Base-by-base conservation (phyloP, 2,797 vertebrate species). In the Acropternis orthonyx region DNA sequence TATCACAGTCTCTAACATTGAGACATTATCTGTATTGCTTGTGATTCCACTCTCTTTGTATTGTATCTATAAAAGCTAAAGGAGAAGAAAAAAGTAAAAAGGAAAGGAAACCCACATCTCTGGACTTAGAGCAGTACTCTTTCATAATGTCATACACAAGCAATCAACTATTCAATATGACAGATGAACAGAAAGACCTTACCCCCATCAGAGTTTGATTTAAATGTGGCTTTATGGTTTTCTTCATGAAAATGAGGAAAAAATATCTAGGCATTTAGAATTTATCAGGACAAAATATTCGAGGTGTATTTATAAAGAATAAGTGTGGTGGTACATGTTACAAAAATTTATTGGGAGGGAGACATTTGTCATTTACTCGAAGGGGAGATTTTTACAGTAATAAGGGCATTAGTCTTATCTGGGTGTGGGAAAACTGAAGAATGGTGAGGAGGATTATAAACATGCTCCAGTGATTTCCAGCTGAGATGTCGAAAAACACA, bases 81-180 rank as follows among this genome's bases (percentile, higher is more conserved):
- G 12, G 3, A 73, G 12, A 85, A 34, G 24, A 43, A 61, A 89
- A 84, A 59, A 7, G 1, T 2, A 52, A 61, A 74, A 71, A 41
- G 3, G 9, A 67, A 75, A 78, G 9, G 20, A 93, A 83, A 9
- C 2, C 4, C 12, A 34, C 21, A 28, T 46, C 30, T 73, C n/a
- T 2, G 1, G 20, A 44, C 12, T 34, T 30, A 30, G 10, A 58
- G 7, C 5, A 69, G 2, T 23, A 59, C 8, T 74, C 6, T 69
- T 76, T 58, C 1, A 1, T 37, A 14, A 11, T 5, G 8, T 3
- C 14, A 17, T 43, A 14, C 1, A 4, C 3, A 86, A 86, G 24
- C 2, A 55, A 46, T 30, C 36, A 46, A 81, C 3, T 2, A 12
- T 26, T 48, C 49, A 36, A 27, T 36, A 26, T 4, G 9, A 26